phyloP scores from a whole-genome alignment of 2,113 vertebrate species.

The Dermatemys mawii region DNA sequence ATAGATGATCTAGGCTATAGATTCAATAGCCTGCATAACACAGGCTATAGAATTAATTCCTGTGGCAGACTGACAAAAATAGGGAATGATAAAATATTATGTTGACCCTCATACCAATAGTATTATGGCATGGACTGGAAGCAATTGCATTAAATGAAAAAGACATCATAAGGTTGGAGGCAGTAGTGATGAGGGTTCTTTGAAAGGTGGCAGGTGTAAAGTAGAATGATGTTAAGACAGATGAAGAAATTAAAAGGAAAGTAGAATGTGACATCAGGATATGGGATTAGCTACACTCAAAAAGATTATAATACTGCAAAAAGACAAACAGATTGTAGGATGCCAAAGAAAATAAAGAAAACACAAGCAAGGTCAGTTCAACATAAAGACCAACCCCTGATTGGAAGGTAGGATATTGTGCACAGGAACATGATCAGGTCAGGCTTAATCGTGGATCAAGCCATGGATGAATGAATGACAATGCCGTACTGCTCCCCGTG shows the following conservation, averaged over 20 bases:
- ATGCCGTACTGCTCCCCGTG: neutral
- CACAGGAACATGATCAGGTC: neutral
- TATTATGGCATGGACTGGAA: neutral
- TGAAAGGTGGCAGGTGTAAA: neutral
- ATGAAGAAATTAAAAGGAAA: neutral
- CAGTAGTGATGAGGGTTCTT: neutral
- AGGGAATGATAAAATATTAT: neutral
- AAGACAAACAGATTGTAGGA: neutral
- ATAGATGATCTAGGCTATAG: no score
- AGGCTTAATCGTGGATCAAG: neutral
- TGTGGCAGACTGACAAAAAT: neutral
- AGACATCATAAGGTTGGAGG: neutral
- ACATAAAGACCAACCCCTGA: neutral
- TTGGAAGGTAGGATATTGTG: neutral
- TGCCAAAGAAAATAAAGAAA: no score
- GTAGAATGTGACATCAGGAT: neutral
- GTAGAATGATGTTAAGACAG: neutral
- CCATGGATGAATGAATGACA: neutral
- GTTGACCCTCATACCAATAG: neutral
- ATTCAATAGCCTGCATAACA: neutral
- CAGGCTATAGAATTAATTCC: neutral
- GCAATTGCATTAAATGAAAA: neutral
- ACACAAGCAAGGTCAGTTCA: no score
- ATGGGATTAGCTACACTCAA: neutral
- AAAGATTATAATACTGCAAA: neutral